Evolutionary conservation across 2,888 invertebrate species (phyloP).

Genomic region (Xestia sexstrigata): DNA sequence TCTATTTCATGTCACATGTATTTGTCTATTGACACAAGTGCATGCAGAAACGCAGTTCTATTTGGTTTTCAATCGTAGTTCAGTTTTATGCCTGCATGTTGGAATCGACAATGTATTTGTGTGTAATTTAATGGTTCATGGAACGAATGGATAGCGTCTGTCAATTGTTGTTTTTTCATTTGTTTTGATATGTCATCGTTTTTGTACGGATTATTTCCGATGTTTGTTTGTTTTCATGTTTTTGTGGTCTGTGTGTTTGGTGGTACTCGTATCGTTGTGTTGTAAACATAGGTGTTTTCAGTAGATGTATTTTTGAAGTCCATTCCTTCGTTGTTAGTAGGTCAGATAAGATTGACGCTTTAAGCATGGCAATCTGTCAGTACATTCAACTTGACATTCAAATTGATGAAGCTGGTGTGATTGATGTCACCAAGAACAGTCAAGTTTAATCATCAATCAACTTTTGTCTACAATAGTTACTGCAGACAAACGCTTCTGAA

Average conservation of each 20-base stretch:
- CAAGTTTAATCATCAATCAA: not conserved
- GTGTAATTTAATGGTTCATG: constrained; percentile 46
- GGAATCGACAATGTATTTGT: constrained; percentile 5
- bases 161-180: constrained; percentile 39
- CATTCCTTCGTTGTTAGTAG: not conserved
- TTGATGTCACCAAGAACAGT: not conserved
- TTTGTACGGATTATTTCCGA: constrained; percentile 12
- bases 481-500: not conserved
- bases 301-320: not conserved
- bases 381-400: not conserved
- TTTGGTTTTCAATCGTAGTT: constrained; percentile 50
- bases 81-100: constrained; percentile 30
- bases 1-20: not conserved
- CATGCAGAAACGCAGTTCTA: constrained; percentile 46
- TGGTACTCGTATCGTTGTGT: not conserved
- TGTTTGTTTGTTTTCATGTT: constrained; percentile 9
- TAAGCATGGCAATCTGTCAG: not conserved
- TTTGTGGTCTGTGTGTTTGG: not conserved
- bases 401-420: not conserved
- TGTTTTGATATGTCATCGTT: constrained; percentile 9
- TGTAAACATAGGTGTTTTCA: not conserved
- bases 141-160: constrained; percentile 24
- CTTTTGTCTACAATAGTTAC: not conserved
- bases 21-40: constrained; percentile 48
- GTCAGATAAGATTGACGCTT: too few species aligned